Conservation (phyloP, 2,113 vertebrate genomes). For the Atherinomorus stipes region DNA sequence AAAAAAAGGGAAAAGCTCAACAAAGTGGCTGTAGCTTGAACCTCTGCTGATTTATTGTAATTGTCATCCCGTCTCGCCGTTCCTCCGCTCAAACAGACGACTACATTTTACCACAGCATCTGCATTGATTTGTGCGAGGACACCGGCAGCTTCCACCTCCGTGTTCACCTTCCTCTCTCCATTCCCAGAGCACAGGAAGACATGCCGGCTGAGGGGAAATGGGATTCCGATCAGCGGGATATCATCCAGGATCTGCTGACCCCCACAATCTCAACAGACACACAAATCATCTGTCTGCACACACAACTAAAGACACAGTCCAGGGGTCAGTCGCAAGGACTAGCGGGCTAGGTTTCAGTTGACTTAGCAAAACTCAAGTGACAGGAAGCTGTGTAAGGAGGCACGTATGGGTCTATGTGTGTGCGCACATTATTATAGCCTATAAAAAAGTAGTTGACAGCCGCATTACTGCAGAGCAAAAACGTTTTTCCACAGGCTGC, state of each 20-base stretch:
- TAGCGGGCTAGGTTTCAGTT: conserved; percentile 78
- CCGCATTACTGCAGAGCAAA: conserved; percentile 27
- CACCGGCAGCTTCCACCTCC: conserved; percentile 40
- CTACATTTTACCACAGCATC: conserved; percentile 46
- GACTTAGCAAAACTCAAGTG: conserved; percentile 70
- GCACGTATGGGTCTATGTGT: conserved; percentile 33
- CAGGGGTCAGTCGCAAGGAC: conserved; percentile 81
- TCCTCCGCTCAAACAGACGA: conserved; percentile 24
- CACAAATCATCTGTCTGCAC: conserved; percentile 67
- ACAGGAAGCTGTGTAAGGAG: conserved; percentile 66
- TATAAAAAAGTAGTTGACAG: conserved; percentile 47
- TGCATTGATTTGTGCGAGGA: conserved; percentile 68
- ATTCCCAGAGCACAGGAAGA: conserved; percentile 62
- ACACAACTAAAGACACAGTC: conserved; percentile 44
- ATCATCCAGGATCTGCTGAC: conserved; percentile 78
- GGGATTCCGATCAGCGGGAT: conserved; percentile 78
- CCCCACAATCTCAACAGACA: conserved; percentile 43
- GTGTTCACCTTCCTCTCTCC: conserved; percentile 42
- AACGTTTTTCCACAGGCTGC: conserved; percentile 6
- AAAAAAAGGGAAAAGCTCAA: conserved; percentile 20
- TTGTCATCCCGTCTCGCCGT: conserved; percentile 39
- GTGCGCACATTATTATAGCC: conserved; percentile 33
- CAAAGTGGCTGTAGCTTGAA: conserved; percentile 29
- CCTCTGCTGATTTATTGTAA: conserved; percentile 56
- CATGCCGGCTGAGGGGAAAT: conserved; percentile 69